These are phyloP conservation scores for Tinea pellionella DNA, from an alignment of 2,888 invertebrate genomes.

Conservation along the genomic window DNA sequence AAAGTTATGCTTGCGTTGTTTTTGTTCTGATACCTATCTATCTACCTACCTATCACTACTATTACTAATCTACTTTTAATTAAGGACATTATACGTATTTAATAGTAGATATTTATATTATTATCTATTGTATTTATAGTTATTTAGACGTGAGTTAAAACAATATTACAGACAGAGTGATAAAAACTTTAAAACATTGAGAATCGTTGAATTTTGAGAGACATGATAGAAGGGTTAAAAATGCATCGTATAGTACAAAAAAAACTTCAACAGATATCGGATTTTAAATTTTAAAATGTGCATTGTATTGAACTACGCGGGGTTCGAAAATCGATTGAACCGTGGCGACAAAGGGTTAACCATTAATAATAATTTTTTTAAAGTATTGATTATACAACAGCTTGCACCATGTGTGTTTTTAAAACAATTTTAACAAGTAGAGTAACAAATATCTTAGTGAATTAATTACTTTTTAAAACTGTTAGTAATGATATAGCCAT, in stretches of 20 bases:
- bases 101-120: too few species aligned
- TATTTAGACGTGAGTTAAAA: neutral
- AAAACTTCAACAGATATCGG: slow-evolving; percentile 63
- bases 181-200: slow-evolving; percentile 25
- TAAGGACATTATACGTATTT: too few species aligned
- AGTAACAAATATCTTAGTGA: neutral
- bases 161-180: too few species aligned
- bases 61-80: too few species aligned
- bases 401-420: slow-evolving; percentile 30
- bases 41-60: too few species aligned
- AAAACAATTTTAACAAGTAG: neutral
- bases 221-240: slow-evolving; percentile 67
- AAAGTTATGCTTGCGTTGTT: too few species aligned
- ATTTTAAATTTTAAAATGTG: slow-evolving; percentile 71
- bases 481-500: too few species aligned
- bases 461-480: too few species aligned
- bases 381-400: slow-evolving; percentile 56
- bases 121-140: too few species aligned
- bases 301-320: slow-evolving; percentile 58
- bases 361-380: slow-evolving; percentile 45
- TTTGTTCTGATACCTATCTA: too few species aligned
- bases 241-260: slow-evolving; percentile 64
- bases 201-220: slow-evolving; percentile 31
- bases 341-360: slow-evolving; percentile 59
- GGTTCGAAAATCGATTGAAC: slow-evolving; percentile 64